Evolutionary conservation across 1,140 invertebrate genomes (phyloP).

Genomic region (Drosophila obscura): DNA sequence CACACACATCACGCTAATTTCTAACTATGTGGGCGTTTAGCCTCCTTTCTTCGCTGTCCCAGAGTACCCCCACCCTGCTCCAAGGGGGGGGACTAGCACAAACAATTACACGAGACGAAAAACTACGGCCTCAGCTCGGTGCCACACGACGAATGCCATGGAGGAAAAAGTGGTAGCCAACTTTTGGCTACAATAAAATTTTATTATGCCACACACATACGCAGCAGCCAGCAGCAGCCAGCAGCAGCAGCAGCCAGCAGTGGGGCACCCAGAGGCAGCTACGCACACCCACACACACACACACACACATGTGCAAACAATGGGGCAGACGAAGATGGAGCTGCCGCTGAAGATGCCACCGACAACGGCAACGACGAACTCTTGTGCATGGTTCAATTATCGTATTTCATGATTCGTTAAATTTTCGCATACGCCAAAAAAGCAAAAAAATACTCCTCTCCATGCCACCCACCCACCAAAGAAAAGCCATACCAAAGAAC

Average conservation of each 20-base stretch:
- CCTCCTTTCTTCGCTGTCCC: constrained; percentile 23
- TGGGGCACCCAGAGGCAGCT: constrained; percentile 1
- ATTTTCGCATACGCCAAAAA: constrained; percentile 80
- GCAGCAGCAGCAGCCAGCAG: too few relatives aligned
- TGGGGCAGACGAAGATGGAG: constrained; percentile 49
- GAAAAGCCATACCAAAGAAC: constrained; percentile 68
- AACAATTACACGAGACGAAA: constrained; percentile 64
- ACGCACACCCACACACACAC: constrained; percentile 26
- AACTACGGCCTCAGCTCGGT: constrained; percentile 47
- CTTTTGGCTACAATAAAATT: constrained; percentile 81
- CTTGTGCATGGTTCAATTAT: constrained; percentile 83
- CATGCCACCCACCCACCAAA: constrained; percentile 15
- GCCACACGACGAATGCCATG: constrained; percentile 21
- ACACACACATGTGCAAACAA: constrained; percentile 62
- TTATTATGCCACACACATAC: constrained; percentile 80
- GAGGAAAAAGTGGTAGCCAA: constrained; percentile 74
- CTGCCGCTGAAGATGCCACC: constrained; percentile 56
- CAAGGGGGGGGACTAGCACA: constrained; percentile 38
- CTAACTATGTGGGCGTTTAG: constrained; percentile 72
- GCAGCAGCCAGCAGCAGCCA: background rate
- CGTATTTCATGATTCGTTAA: constrained; percentile 83
- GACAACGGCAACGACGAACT: constrained; percentile 67
- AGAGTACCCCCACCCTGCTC: constrained; percentile 1
- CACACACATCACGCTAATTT: constrained; percentile 62
- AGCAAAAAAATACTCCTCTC: constrained; percentile 51